Evolutionary conservation across 2,888 invertebrate genomes (phyloP), one percentile per base, ranked within the genome.

Genomic region (Agrochola litura): DNA sequence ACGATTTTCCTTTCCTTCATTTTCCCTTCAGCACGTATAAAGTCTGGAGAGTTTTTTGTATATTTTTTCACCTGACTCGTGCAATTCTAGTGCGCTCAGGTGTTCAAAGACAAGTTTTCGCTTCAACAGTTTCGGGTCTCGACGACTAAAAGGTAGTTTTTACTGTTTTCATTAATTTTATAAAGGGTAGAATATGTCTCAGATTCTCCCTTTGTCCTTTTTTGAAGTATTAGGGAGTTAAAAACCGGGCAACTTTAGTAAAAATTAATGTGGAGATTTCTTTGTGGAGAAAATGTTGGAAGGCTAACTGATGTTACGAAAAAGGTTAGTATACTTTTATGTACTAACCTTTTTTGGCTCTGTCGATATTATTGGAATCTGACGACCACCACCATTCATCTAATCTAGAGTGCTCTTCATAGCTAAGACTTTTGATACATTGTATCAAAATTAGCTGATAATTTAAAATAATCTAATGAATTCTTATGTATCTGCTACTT

Each of bases 51-150:
- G 6, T 16, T 71, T 76, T 65, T 83, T 68, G 14, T 60, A 19
- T 49, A 52, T 61, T 84, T 79, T 84, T 79, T 65, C 16, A 71
- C 75, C 84, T 81, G 74, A 86, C 63, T 75, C 56, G 72, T 76
- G 71, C 79, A 86, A 76, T 69, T 60, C 71, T 66, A 73, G 77
- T 61, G 79, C 65, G 81, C 76, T 84, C 87, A 88, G 88, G 87
- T 87, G 88, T 81, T 82, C 79, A 83, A 81, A 73, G 79, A 70
- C 75, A 71, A 81, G 72, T 78, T 83, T 73, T 63, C 82, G 74
- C 82, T 88, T 67, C 69, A 82, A 65, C 66, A 61, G 77, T 75
- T 87, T 86, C 10, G 75, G 84, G 73, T 46, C 52, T 43, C 58
- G 37, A 5, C 25, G 68, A 30, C 54, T 56, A 69, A 80, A 78